Evolutionary conservation across 2,888 invertebrate species (phyloP), one percentile per base, ranked within the genome.

Genomic region (Papilio protenor): DNA sequence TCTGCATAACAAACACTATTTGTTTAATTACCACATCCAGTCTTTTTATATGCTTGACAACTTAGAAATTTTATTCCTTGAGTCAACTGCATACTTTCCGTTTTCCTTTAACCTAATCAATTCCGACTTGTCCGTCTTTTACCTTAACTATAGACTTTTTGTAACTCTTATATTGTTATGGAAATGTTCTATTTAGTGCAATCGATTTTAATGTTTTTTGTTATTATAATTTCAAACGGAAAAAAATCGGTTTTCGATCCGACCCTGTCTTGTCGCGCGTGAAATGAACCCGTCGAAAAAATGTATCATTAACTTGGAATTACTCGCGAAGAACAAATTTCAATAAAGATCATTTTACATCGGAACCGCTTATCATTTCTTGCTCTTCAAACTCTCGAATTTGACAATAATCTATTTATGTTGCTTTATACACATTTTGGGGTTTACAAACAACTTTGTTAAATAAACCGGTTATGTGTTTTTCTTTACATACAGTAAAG

Each of bases 231-330:
- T 69, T 33, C 16, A 14, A 70, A 76, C 18, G 8, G 27, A 73
- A 21, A 27, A 73, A 21, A 23, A 33, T 69, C 57, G 49, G 52
- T 59, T 11, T 23, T 11, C 77, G 61, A 76, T 69, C 76, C 59
- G 77, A 74, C 61, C 47, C 10, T 73, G 47, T 74, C 45, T 45
- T 40, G 77, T 77, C 69, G 76, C 64, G 59, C 77, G 77, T 77
- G 61, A 77, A 77, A 77, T 77, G 77, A 77, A 74, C 74, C 77
- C 74, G 77, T 77, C 77, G 49, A 74, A 77, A 77, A 77, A 77
- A 74, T 74, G 74, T 77, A 75, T 77, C 77, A 77, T 77, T 77
- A 74, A 71, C 74, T 74, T 55, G 27, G 52, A 73, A 77, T 73
- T 57, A 73, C 69, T 69, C 69, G 14, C 12, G 66, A 57, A 55